Evolutionary conservation across 2,797 vertebrate species (phyloP), one percentile per base, ranked within the genome.

Genomic region (Propithecus perrieri): DNA sequence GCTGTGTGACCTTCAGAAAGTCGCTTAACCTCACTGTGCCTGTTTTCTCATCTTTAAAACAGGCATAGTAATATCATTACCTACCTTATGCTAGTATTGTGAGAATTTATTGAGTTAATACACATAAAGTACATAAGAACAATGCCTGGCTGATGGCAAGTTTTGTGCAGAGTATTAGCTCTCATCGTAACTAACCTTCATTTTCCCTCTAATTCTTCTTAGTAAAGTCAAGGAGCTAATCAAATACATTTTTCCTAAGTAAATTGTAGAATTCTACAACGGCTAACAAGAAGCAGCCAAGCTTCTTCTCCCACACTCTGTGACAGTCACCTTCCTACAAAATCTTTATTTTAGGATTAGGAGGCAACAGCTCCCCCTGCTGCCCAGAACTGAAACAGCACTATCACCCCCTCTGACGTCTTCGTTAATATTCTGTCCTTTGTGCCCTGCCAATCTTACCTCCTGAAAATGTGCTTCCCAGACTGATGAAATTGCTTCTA

Each of bases 381-480:
- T 96, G 95, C 48, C 46, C 26, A 72, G 1, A 91, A 72, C 10
- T 15, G n/a, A 72, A 98, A 97, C 69, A 84, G 88, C n/a, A 96
- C 59, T 4, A 24, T 91, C 65, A 59, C 91, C 46, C 72, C 41
- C 7, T 41, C 67, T 74, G 80, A 53, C 18, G 33, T 61, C 63
- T 96, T 93, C 93, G 88, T 24, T 86, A 97, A 85, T 94, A 96
- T 84, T 89, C 89, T 48, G 91, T 97, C 97, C 97, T 96, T 97
- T 91, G 48, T 91, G 90, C 96, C 98, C 96, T 57, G 97, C 96
- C 90, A 95, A 78, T 98, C 95, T 91, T 96, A 97, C 79, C 94
- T 98, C 98, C 94, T 95, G 97, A 97, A 98, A 98, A 96, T 92
- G 93, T 2, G 57, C 97, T 98, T 98, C 97, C 96, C 97, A 98